A percentile compares a stretch with the other conserved stretches of the same genome.
Conservation (phyloP, 1,140 invertebrate genomes). For the Harpegnathos saltator region DNA sequence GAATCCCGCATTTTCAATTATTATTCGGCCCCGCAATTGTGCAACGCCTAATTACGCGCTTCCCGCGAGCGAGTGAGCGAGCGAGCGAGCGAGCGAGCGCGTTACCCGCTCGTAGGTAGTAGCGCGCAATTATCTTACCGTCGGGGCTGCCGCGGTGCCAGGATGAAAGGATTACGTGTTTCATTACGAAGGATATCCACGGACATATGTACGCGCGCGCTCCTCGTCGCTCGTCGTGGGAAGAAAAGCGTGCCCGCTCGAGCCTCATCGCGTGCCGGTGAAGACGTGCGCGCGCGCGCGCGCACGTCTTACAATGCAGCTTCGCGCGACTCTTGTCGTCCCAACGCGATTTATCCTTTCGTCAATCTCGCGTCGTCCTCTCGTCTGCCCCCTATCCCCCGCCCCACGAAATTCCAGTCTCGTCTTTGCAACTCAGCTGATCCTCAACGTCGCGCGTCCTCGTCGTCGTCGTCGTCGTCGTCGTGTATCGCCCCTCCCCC, state of each 20-base stretch:
- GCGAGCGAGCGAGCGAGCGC: background rate
- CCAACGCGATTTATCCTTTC: background rate
- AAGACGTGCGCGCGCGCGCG: background rate
- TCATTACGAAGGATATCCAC: slow-evolving; percentile 48
- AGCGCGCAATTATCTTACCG: slow-evolving; percentile 50
- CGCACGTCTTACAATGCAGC: slow-evolving; percentile 14
- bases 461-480: too few species aligned
- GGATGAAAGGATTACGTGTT: slow-evolving; percentile 60
- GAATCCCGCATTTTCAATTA: slow-evolving; percentile 51
- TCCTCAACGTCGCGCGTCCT: too few species aligned
- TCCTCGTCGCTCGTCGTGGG: slow-evolving; percentile 29
- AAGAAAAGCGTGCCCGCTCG: slow-evolving; percentile 34
- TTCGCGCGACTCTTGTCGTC: too few species aligned
- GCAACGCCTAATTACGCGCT: slow-evolving; percentile 57
- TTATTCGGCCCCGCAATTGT: slow-evolving; percentile 58
- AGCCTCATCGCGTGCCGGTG: slow-evolving; percentile 40
- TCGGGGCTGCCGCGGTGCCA: slow-evolving; percentile 8
- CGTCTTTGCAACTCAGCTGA: too few species aligned
- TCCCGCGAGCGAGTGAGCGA: slow-evolving; percentile 13
- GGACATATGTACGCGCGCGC: slow-evolving; percentile 3
- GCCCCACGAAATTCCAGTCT: too few species aligned
- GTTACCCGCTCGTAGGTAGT: background rate
- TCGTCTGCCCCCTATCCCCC: too few species aligned
- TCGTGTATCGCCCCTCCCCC: too few species aligned
- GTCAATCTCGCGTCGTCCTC: too few species aligned